These are phyloP conservation scores for Cotesia vestalis DNA, from an alignment of 1,140 invertebrate genomes.

Conservation along the genomic window DNA sequence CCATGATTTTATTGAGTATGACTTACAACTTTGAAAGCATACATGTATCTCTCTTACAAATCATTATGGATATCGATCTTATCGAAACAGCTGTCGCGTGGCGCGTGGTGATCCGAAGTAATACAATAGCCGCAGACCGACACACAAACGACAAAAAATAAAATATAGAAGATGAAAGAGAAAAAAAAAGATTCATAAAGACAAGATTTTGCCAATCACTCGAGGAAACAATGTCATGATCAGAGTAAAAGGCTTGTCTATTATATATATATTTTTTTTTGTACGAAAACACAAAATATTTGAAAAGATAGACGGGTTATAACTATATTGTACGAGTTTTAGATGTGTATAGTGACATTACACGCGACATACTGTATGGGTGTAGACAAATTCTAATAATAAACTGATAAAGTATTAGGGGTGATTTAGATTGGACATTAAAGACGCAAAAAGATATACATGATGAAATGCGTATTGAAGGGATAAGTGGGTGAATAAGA, in stretches of 20 bases:
- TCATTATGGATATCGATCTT: conserved; percentile 48
- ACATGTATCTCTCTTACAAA: conserved; percentile 42
- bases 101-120: conserved; percentile 46
- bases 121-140: conserved; percentile 44
- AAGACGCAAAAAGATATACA: conserved; percentile 14
- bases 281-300: not conserved
- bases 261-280: not conserved
- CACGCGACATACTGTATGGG: conserved; percentile 41
- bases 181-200: not conserved
- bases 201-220: not conserved
- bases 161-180: conserved; percentile 14
- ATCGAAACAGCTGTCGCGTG: conserved; percentile 52
- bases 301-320: conserved; percentile 11
- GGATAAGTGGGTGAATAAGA: conserved; percentile 31
- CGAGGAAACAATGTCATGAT: not conserved
- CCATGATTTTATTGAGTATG: not conserved
- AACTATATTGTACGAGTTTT: too few species aligned
- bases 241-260: not conserved
- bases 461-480: conserved; percentile 31
- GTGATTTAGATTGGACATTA: not conserved
- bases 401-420: conserved; percentile 15
- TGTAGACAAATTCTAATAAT: conserved; percentile 41
- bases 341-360: conserved; percentile 38
- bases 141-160: not conserved
- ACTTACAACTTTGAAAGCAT: not conserved